Conservation (phyloP, 2,113 vertebrate species). For the Anolis sagrei region DNA sequence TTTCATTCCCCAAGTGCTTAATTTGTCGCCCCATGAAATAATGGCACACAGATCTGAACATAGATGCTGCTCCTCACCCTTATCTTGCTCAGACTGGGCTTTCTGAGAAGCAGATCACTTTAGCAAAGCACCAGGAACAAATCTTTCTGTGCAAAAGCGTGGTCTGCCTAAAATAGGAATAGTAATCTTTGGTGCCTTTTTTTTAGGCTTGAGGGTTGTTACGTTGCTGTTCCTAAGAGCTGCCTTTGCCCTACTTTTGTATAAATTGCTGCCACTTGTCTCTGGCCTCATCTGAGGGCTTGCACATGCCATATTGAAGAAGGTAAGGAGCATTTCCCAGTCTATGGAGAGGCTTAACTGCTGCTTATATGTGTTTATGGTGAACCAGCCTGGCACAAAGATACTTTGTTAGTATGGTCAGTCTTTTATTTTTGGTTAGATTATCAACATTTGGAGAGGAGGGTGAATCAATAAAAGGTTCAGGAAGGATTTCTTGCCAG, state of each 20-base stretch:
- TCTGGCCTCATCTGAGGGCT: background rate
- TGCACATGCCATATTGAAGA: background rate
- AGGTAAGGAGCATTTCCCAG: conserved; percentile 2
- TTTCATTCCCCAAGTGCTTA: conserved; percentile 29
- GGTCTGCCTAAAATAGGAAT: conserved; percentile 21
- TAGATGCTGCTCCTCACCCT: background rate
- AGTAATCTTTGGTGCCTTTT: conserved; percentile 7
- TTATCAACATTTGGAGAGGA: background rate
- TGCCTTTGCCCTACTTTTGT: background rate
- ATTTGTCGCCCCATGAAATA: background rate
- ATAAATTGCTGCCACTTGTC: background rate
- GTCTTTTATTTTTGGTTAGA: background rate
- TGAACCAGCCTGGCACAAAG: background rate
- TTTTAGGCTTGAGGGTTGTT: background rate
- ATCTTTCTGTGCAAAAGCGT: background rate
- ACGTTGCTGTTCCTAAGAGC: background rate
- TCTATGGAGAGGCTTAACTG: background rate
- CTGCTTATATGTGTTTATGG: background rate
- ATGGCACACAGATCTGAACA: background rate
- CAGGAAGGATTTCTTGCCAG: background rate
- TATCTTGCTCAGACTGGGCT: conserved; percentile 7
- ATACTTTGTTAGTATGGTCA: background rate
- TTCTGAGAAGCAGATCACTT: background rate
- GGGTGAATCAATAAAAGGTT: background rate
- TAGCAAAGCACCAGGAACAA: conserved; percentile 6